Base-by-base conservation (phyloP, 2,113 vertebrate genomes). In the Halichoerus grypus region DNA sequence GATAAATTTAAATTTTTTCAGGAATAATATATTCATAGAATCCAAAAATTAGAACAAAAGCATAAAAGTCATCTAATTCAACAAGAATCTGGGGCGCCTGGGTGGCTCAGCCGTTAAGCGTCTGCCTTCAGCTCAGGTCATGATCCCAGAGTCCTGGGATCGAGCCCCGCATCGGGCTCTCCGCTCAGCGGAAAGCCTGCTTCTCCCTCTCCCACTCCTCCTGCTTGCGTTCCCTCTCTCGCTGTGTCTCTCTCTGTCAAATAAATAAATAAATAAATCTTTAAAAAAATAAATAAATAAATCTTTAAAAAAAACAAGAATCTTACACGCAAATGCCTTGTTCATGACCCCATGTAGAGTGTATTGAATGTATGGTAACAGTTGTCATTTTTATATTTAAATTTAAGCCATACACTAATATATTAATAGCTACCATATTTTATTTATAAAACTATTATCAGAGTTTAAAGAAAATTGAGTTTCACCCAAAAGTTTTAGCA, bases 391-490 rank as follows among this genome's bases (percentile, higher is more conserved):
- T 61, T 67, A 71, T 71, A 87, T 55, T 79, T 92, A 80, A 4
- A 95, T 85, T 80, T 72, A 95, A 92, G 15, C 22, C 49, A 92
- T 79, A 49, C 51, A 72, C 9, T 83, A 55, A 97, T 26, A 97
- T 92, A 84, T 92, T 94, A 96, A 92, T 74, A 74, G 8, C 12
- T 87, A 63, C 6, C 15, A 79, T 24, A 49, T 83, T 97, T 77
- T 82, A 80, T 83, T 65, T 24, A 85, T 22, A 71, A 51, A 87
- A 63, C 7, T 83, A 96, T 88, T 85, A 94, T 80, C 24, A 88
- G 57, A 92, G 33, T 90, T 97, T 96, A 94, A 84, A 81, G 57
- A 96, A 97, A 96, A 93, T 53, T 18, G 26, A 93, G 57, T 76
- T 92, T 88, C 11, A 53, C 19, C 4, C 7, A 80, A 90, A 94